A percentile compares a stretch with the other conserved stretches of the same genome.
Evolutionary conservation across 2,797 vertebrate species (phyloP).

Genomic region (Pterois miles): DNA sequence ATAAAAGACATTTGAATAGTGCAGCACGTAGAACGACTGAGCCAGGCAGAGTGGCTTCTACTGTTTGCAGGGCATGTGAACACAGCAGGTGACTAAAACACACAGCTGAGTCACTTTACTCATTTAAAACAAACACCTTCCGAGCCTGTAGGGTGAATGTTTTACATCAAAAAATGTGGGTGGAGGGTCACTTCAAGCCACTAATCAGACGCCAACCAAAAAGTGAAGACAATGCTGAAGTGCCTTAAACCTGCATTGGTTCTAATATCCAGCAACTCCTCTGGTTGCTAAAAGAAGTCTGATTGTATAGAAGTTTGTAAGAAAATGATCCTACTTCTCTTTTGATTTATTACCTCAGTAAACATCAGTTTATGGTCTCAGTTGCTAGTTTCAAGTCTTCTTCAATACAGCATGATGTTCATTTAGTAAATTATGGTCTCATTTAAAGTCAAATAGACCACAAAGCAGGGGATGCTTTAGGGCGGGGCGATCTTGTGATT

Average conservation of each 20-base stretch:
- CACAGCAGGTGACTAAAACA: conserved; percentile 1
- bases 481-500: too few species aligned
- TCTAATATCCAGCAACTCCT: too few species aligned
- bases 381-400: too few species aligned
- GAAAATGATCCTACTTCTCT: too few species aligned
- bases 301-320: too few species aligned
- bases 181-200: background rate
- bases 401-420: too few species aligned
- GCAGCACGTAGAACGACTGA: background rate
- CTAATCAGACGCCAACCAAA: background rate
- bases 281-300: too few species aligned
- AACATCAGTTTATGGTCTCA: too few species aligned
- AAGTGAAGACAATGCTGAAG: background rate
- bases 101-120: background rate
- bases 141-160: background rate
- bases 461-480: too few species aligned
- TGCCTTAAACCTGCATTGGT: background rate
- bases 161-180: background rate
- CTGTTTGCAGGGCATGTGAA: background rate
- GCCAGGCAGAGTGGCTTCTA: background rate
- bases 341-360: too few species aligned
- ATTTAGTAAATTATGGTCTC: too few species aligned
- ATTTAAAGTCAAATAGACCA: too few species aligned
- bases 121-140: conserved; percentile 4
- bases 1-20: background rate